Base-by-base conservation (phyloP, 2,113 vertebrate species). In the Capreolus pygargus region DNA sequence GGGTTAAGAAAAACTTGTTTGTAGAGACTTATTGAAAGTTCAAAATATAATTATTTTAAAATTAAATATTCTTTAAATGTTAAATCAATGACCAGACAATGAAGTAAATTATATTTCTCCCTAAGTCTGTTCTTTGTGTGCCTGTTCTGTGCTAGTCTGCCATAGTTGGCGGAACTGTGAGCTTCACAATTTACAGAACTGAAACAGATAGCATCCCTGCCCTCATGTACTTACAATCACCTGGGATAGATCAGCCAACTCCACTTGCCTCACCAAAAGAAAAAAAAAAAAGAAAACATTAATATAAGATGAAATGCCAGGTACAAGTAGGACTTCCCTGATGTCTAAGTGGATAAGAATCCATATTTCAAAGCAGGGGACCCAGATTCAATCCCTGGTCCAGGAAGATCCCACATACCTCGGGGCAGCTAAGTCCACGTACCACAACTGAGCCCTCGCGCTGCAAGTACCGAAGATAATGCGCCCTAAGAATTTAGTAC, bases 11-110 rank as follows among this genome's bases (percentile, higher is more conserved):
- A 87, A 96, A 93, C 33, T 64, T 67, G 7, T 61, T 84, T 85
- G 19, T 90, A 92, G 57, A 84, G 17, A 76, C 52, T 64, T 87
- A 92, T 82, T 78, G 5, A 70, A 86, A 82, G 15, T 81, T 88
- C 36, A 85, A 96, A 94, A 92, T 43, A n/a, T 91, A 89, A 76
- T 96, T 96, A 27, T 54, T 95, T n/a, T 79, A 89, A 21, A 94
- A 94, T 10, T 60, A 86, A 60, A 15, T 84, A 61, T 55, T 95
- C 6, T 57, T 92, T 89, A 55, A 89, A 23, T 87, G 13, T 92
- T 47, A 81, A 58, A 45, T 50, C 30, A 60, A 13, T 93, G n/a
- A 79, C 39, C 30, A 74, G 64, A 28, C 17, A 92, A 36, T 79
- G 86, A 47, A 50, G 6, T 52, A 58, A 76, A 47, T 55, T 92